These are phyloP conservation scores for Scelioninae gen. 1 DNA, from an alignment of 2,888 invertebrate species.

Conservation along the genomic window DNA sequence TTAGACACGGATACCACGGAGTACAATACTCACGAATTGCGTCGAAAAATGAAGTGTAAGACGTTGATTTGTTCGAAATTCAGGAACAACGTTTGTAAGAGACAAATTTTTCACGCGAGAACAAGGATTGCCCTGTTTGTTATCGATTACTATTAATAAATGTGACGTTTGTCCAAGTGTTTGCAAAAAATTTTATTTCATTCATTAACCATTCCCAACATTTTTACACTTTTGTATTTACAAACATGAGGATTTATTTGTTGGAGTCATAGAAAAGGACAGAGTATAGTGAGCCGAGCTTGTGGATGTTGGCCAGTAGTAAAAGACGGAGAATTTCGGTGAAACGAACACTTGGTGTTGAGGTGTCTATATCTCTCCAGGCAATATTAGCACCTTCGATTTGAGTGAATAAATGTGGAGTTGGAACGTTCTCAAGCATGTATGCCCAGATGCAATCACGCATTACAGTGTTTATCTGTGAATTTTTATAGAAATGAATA, in stretches of 20 bases:
- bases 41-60: slow-evolving; percentile 40
- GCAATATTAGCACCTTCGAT: slow-evolving; percentile 80
- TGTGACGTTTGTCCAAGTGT: slow-evolving; percentile 70
- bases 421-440: slow-evolving; percentile 94
- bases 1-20: slow-evolving; percentile 43
- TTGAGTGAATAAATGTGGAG: slow-evolving; percentile 89
- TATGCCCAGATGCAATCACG: slow-evolving; percentile 96
- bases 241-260: slow-evolving; percentile 64
- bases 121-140: slow-evolving; percentile 67
- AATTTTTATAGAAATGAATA: too few species aligned
- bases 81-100: slow-evolving; percentile 46
- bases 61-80: slow-evolving; percentile 42
- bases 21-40: slow-evolving; percentile 57
- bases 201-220: background rate
- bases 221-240: background rate
- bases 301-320: slow-evolving; percentile 91
- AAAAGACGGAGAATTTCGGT: slow-evolving; percentile 92
- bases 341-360: slow-evolving; percentile 89
- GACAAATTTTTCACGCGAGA: slow-evolving; percentile 59
- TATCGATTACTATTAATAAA: slow-evolving; percentile 70
- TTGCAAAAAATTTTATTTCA: slow-evolving; percentile 46
- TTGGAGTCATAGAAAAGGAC: slow-evolving; percentile 77
- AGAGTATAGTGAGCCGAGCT: slow-evolving; percentile 89
- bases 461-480: slow-evolving; percentile 90
- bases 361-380: slow-evolving; percentile 91